Percentiles rank a stretch among this genome's conserved stretches.
Conservation (phyloP, 2,113 vertebrate genomes). For the Recurvirostra avosetta region DNA sequence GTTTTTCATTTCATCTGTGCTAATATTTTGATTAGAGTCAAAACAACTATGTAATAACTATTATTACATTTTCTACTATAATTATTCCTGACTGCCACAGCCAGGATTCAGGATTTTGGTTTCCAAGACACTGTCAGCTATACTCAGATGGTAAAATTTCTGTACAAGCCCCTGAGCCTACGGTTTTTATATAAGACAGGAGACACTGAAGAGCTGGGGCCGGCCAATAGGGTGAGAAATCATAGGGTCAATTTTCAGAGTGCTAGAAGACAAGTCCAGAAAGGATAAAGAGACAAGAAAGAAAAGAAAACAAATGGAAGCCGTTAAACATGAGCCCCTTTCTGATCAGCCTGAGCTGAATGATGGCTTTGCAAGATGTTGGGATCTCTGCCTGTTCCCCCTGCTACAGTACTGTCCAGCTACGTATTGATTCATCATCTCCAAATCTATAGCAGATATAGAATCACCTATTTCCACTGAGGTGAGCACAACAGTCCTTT, state of each 20-base stretch:
- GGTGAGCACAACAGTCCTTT: neutral
- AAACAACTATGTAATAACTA: neutral
- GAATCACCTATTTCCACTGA: accelerated
- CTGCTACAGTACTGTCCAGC: neutral
- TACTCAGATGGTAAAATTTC: neutral
- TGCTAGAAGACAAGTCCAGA: neutral
- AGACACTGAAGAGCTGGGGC: neutral
- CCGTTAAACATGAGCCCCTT: neutral
- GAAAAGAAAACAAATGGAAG: neutral
- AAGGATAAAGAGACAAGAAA: neutral
- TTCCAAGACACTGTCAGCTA: neutral
- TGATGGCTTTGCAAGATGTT: neutral
- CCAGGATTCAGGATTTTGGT: neutral
- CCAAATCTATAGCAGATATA: neutral
- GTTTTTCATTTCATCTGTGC: neutral
- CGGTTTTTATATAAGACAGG: neutral
- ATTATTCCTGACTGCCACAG: neutral
- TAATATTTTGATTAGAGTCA: neutral
- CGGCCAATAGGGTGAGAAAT: accelerated
- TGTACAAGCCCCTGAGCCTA: neutral
- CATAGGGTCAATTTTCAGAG: neutral
- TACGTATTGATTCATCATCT: neutral
- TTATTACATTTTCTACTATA: neutral
- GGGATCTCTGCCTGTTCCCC: neutral
- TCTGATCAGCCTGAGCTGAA: neutral